phyloP scores from a whole-genome alignment of 2,113 vertebrate genomes.

The Sciurus niger region DNA sequence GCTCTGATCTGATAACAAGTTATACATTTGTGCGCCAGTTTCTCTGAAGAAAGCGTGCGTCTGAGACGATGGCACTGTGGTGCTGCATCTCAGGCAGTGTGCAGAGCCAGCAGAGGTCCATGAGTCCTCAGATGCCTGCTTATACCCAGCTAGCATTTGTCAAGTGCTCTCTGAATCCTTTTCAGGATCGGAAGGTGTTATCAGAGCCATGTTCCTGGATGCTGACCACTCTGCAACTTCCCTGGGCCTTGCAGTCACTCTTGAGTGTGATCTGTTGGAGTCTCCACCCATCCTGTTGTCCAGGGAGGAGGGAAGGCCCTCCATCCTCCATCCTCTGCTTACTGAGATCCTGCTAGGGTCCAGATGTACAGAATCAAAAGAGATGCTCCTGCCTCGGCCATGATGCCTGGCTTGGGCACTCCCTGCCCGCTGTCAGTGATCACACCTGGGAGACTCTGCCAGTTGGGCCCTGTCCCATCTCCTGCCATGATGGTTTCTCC shows the following conservation, averaged over 20 bases:
- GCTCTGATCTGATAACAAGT: conserved; percentile 1
- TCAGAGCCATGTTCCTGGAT: accelerated
- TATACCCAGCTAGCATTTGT: not conserved
- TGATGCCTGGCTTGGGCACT: not conserved
- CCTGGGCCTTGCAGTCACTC: not conserved
- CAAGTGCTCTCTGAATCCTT: not conserved
- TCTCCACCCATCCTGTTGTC: not conserved
- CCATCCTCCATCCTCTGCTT: not conserved
- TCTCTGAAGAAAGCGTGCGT: conserved; percentile 60
- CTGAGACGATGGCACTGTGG: not conserved
- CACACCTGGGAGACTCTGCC: not conserved
- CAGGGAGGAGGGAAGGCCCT: not conserved
- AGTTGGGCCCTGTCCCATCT: too few relatives aligned
- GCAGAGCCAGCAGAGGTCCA: not conserved
- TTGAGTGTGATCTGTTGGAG: accelerated
- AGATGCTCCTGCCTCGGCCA: too few relatives aligned
- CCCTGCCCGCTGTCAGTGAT: too few relatives aligned
- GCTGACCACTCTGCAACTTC: not conserved
- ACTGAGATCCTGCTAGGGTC: not conserved
- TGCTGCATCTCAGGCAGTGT: not conserved
- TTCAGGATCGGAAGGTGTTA: accelerated
- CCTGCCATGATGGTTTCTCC: not conserved
- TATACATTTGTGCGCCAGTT: not conserved
- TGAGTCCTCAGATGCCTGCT: not conserved
- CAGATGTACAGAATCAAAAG: too few relatives aligned